These are phyloP conservation scores for Drosophila parthenogenetica DNA, from an alignment of 2,888 invertebrate genomes.

Conservation along the genomic window DNA sequence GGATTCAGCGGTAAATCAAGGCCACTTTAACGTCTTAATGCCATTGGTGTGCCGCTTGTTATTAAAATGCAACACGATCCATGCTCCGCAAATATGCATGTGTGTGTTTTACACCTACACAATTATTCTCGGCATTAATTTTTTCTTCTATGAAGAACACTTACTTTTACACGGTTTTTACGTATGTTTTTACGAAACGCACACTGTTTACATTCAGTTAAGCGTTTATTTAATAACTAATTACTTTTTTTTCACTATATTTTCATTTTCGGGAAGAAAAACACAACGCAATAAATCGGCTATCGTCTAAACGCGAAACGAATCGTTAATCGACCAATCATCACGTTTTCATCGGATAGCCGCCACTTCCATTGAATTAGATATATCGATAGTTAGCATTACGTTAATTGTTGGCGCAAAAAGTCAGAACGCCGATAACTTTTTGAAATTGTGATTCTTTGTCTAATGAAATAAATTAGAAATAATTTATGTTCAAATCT, in stretches of 20 bases:
- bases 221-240: conserved; percentile 27
- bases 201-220: conserved; percentile 12
- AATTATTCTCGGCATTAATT: conserved; percentile 44
- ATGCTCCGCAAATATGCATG: conserved; percentile 25
- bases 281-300: conserved; percentile 63
- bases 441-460: neutral
- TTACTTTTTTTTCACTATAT: conserved; percentile 34
- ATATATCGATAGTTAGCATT: conserved; percentile 9
- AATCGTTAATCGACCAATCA: conserved; percentile 20
- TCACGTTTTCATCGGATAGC: conserved; percentile 20
- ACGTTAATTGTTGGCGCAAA: neutral
- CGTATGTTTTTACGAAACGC: neutral
- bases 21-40: conserved; percentile 27
- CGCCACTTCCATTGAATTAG: conserved; percentile 2
- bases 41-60: conserved; percentile 21
- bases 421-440: neutral
- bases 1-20: conserved; percentile 37
- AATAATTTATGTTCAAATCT: conserved; percentile 65
- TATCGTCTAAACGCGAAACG: conserved; percentile 40
- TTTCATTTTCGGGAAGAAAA: conserved; percentile 54
- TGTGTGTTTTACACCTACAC: conserved; percentile 52
- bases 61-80: conserved; percentile 31
- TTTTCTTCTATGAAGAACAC: conserved; percentile 15
- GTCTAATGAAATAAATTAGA: neutral
- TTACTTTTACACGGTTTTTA: conserved; percentile 32